A percentile compares a stretch with the other conserved stretches of the same genome.
Conservation (phyloP, 2,888 invertebrate species). For the Lasioglossum villosulum region DNA sequence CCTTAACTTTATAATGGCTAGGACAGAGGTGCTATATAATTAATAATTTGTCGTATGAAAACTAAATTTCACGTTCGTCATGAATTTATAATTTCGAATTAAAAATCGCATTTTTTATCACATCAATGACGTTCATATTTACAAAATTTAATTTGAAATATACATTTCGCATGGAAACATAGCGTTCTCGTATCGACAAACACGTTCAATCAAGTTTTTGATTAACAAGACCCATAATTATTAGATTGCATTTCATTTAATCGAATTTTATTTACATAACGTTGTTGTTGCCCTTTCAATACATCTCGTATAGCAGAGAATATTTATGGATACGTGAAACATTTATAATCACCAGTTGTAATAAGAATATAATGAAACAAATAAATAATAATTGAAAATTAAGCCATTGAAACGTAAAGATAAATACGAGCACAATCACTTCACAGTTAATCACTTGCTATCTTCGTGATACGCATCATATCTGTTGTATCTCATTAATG, state of each 20-base stretch:
- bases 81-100: neutral
- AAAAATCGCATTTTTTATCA: neutral
- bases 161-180: neutral
- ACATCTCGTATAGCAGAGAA: neutral
- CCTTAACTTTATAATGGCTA: neutral
- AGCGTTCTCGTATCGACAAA: neutral
- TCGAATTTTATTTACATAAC: neutral
- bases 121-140: neutral
- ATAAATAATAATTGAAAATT: conserved; percentile 10
- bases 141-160: neutral
- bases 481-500: neutral
- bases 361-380: conserved; percentile 5
- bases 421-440: neutral
- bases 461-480: neutral
- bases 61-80: neutral
- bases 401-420: neutral
- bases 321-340: neutral
- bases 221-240: neutral
- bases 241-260: neutral
- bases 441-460: neutral
- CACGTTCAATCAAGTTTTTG: neutral
- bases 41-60: too few relatives aligned
- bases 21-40: neutral
- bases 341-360: neutral
- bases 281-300: neutral